Percentiles rank a stretch among this genome's conserved stretches.
Evolutionary conservation across 2,797 vertebrate species (phyloP).

Genomic region (Fistularia tabacaria): DNA sequence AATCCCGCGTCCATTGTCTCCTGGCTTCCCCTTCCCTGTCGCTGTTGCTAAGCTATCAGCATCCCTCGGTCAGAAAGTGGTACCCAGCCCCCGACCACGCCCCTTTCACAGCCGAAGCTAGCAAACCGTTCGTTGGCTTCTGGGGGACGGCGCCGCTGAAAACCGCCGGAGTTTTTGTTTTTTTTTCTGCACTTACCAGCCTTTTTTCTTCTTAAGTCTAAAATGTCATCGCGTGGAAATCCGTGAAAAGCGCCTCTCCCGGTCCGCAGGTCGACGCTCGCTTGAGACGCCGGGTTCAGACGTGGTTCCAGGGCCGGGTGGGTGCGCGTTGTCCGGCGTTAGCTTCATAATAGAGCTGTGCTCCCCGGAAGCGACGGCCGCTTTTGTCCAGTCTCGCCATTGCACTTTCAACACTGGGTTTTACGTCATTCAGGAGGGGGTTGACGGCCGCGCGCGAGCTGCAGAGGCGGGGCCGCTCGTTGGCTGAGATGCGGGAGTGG

Average conservation of each 20-base stretch:
- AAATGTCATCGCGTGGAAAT: slow-evolving; percentile 56
- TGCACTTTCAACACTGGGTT: slow-evolving; percentile 67
- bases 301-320: slow-evolving; percentile 32
- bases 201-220: slow-evolving; percentile 35
- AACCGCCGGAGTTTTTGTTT: slow-evolving; percentile 14
- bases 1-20: slow-evolving; percentile 61
- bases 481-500: slow-evolving; percentile 39
- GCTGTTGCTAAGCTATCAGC: slow-evolving; percentile 74
- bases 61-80: slow-evolving; percentile 59
- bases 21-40: slow-evolving; percentile 26
- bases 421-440: slow-evolving; percentile 71
- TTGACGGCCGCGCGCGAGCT: slow-evolving; percentile 53
- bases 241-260: slow-evolving; percentile 31
- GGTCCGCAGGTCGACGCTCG: slow-evolving; percentile 39
- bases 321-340: slow-evolving; percentile 35
- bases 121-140: slow-evolving; percentile 18
- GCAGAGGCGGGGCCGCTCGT: slow-evolving; percentile 31
- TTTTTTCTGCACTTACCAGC: slow-evolving; percentile 54
- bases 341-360: slow-evolving; percentile 68
- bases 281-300: slow-evolving; percentile 27
- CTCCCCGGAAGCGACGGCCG: slow-evolving; percentile 59
- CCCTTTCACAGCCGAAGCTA: slow-evolving; percentile 54
- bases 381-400: slow-evolving; percentile 77
- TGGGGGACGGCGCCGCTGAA: neutral
- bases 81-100: slow-evolving; percentile 66